Conservation (phyloP, 2,888 invertebrate species). For the Drosophila diplacantha region DNA sequence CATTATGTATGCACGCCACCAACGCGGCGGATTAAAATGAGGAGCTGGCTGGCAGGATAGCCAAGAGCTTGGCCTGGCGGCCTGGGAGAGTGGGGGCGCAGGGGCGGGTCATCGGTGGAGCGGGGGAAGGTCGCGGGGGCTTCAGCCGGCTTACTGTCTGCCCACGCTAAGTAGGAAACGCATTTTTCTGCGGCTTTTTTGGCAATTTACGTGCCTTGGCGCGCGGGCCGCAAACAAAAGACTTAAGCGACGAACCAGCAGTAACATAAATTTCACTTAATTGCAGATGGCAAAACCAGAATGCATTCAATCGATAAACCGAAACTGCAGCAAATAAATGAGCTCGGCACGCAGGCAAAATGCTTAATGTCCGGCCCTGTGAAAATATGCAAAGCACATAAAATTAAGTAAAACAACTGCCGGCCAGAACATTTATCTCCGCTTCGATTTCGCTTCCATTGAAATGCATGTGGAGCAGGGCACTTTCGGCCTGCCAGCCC, state of each 20-base stretch:
- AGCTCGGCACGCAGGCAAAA: slow-evolving; percentile 66
- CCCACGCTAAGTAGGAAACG: slow-evolving; percentile 69
- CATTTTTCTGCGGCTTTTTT: slow-evolving; percentile 40
- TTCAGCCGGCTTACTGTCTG: slow-evolving; percentile 38
- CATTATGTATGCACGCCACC: slow-evolving; percentile 72
- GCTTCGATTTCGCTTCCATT: slow-evolving; percentile 52
- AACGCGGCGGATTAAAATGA: slow-evolving; percentile 64
- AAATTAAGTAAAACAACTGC: slow-evolving; percentile 55
- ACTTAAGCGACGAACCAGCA: slow-evolving; percentile 69
- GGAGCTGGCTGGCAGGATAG: slow-evolving; percentile 59
- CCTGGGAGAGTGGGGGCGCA: background rate
- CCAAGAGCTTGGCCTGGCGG: slow-evolving; percentile 41
- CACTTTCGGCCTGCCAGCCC: slow-evolving; percentile 16
- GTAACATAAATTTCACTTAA: slow-evolving; percentile 71
- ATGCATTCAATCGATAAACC: slow-evolving; percentile 66
- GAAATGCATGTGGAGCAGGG: slow-evolving; percentile 45
- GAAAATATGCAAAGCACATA: slow-evolving; percentile 66
- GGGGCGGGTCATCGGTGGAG: background rate
- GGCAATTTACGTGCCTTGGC: slow-evolving; percentile 66
- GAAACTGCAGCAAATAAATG: slow-evolving; percentile 60
- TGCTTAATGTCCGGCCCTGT: slow-evolving; percentile 55
- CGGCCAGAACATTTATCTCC: slow-evolving; percentile 58
- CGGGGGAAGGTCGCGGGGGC: slow-evolving; percentile 8
- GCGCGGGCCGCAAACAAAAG: slow-evolving; percentile 64
- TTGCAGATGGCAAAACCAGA: slow-evolving; percentile 57